Evolutionary conservation across 2,888 invertebrate genomes (phyloP).

Genomic region (Drosophila pegasa): DNA sequence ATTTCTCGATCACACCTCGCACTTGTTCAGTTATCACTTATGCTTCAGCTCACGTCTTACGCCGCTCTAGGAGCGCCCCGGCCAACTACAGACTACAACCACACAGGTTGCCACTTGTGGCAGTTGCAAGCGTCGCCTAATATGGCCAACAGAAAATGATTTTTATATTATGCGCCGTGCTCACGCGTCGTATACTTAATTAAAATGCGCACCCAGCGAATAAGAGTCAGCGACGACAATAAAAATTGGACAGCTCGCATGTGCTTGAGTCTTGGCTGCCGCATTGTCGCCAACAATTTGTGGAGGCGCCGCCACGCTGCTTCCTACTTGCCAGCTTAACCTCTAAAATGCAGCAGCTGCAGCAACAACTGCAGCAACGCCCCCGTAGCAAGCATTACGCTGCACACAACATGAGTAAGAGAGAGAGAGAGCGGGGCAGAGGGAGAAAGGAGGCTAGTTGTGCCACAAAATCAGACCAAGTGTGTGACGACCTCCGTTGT

Average conservation of each 20-base stretch:
- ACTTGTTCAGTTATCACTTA: slow-evolving; percentile 15
- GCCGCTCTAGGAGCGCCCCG: slow-evolving; percentile 25
- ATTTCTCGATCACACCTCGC: slow-evolving; percentile 49
- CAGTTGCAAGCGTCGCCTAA: slow-evolving; percentile 41
- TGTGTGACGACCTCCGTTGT: slow-evolving; percentile 72
- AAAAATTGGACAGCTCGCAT: slow-evolving; percentile 27
- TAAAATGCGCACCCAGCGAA: slow-evolving; percentile 58
- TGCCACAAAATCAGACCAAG: slow-evolving; percentile 72
- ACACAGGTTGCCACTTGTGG: slow-evolving; percentile 47
- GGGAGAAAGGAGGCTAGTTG: slow-evolving; percentile 16
- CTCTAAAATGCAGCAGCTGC: slow-evolving; percentile 61
- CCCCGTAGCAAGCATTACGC: slow-evolving; percentile 66
- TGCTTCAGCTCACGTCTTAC: slow-evolving; percentile 4
- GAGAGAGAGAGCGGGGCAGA: slow-evolving; percentile 4
- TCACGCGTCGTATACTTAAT: slow-evolving; percentile 63
- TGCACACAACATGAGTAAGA: slow-evolving; percentile 35
- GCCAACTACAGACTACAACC: slow-evolving; percentile 18
- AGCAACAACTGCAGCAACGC: slow-evolving; percentile 50
- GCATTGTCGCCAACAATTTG: slow-evolving; percentile 71
- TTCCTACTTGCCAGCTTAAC: slow-evolving; percentile 76
- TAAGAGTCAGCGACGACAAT: slow-evolving; percentile 7
- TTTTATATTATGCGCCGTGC: slow-evolving; percentile 38
- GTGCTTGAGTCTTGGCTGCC: slow-evolving; percentile 39
- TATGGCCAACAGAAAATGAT: slow-evolving; percentile 38
- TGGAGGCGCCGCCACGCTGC: slow-evolving; percentile 69